A percentile compares a stretch with the other conserved stretches of the same genome.
Conservation (phyloP, 2,113 vertebrate genomes). For the Aythya baeri region DNA sequence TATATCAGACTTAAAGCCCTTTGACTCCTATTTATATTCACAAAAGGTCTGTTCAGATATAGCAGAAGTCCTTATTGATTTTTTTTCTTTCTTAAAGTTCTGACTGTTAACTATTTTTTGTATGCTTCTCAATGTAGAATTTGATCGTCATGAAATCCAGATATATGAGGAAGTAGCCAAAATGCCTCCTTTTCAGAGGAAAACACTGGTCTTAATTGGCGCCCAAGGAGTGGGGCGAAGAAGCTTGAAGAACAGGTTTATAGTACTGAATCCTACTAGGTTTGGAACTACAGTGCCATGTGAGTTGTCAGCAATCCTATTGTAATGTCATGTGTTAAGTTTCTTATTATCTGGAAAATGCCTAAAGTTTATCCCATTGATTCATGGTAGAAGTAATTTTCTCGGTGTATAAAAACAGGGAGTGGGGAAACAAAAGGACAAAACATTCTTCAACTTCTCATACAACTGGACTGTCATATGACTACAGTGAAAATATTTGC, state of each 20-base stretch:
- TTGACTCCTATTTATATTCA: neutral
- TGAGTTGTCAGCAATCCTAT: conserved; percentile 77
- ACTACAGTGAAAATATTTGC: neutral
- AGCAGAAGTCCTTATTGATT: neutral
- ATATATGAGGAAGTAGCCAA: conserved; percentile 97
- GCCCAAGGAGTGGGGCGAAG: conserved; percentile 96
- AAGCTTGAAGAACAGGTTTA: conserved; percentile 97
- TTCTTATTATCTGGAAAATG: neutral
- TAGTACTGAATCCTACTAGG: conserved; percentile 89
- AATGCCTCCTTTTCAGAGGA: conserved; percentile 99
- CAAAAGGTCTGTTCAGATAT: neutral
- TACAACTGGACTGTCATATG: neutral
- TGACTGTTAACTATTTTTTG: neutral
- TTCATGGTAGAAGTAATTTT: neutral
- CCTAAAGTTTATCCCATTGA: neutral
- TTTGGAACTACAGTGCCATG: conserved; percentile 98
- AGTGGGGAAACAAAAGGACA: neutral
- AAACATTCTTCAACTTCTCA: neutral
- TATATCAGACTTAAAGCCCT: neutral
- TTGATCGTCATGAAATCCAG: conserved; percentile 98
- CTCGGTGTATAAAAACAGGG: neutral
- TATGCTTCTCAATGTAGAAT: conserved; percentile 81
- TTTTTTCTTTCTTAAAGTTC: neutral
- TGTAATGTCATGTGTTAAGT: neutral
- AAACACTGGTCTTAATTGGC: conserved; percentile 94